Conservation (phyloP, 2,888 invertebrate species). For the Nasonia oneida region DNA sequence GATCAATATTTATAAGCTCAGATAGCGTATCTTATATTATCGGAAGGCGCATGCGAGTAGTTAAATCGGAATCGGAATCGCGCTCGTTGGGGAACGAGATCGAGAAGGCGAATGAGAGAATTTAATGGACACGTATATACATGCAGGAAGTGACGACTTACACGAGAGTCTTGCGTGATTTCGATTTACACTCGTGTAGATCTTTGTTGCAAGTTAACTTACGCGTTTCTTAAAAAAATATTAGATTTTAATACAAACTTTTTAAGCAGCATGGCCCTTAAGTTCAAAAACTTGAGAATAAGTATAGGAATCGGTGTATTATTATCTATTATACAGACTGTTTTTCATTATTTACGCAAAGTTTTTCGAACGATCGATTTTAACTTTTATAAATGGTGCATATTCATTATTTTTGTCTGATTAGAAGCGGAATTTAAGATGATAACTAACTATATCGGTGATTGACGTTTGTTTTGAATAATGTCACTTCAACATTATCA, state of each 20-base stretch:
- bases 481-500: no score
- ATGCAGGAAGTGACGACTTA: neutral
- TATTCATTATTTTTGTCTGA: neutral
- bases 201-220: neutral
- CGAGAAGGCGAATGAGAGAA: neutral
- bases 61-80: neutral
- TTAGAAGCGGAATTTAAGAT: no score
- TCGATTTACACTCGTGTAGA: neutral
- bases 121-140: neutral
- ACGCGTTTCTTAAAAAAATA: neutral
- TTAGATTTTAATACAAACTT: neutral
- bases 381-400: neutral
- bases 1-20: neutral
- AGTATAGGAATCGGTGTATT: no score
- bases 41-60: neutral
- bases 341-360: no score
- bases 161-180: neutral
- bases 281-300: no score
- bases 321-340: no score
- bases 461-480: no score
- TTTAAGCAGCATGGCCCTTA: neutral
- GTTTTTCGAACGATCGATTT: no score
- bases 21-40: neutral
- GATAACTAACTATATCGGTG: no score
- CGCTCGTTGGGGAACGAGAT: neutral